Base-by-base conservation (phyloP, 2,113 vertebrate genomes). In the Scopus umbretta region DNA sequence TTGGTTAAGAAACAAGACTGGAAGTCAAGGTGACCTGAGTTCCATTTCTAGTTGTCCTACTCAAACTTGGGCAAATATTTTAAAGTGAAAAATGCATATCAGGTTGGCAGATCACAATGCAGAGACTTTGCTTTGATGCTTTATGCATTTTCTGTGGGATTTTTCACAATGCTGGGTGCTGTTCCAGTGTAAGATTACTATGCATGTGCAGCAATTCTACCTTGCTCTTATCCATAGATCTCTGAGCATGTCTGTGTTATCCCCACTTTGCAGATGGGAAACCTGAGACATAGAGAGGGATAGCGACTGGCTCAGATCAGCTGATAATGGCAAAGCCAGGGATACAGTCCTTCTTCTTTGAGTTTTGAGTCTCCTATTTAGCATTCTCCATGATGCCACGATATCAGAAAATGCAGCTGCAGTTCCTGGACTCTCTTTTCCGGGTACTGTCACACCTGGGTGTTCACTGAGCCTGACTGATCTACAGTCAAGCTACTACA, bases 191-290 rank as follows among this genome's bases (percentile, higher is more conserved):
- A 19, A 63, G 72, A 9, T 34, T 49, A 25, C 38, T 40, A n/a
- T 80, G 49, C 38, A 4, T 3, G 11, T 80, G 55, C 18, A 78
- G 75, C 32, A 91, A 58, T 73, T 93, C 36, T 53, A n/a, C 45
- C 71, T 62, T 32, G 25, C 27, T 88, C 11, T 73, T 43, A 42
- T 9, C 62, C 23, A 55, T 32, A 42, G 66, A 38, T 83, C 66
- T 86, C 16, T 1, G 55, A 76, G 47, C 13, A 4, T 16, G 59
- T 38, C 58, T 0, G 0, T 72, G 40, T 26, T 56, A 1, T 42
- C 30, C 53, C 13, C 23, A 9, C 25, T 74, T 91, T 56, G 47
- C 55, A 56, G 22, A 43, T 49, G 45, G 52, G 70, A 73, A 82
- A 61, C 52, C 36, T 42, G 75, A 52, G n/a, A 34, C 17, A 21